Conservation (phyloP, 2,113 vertebrate genomes). For the Euleptes europaea region DNA sequence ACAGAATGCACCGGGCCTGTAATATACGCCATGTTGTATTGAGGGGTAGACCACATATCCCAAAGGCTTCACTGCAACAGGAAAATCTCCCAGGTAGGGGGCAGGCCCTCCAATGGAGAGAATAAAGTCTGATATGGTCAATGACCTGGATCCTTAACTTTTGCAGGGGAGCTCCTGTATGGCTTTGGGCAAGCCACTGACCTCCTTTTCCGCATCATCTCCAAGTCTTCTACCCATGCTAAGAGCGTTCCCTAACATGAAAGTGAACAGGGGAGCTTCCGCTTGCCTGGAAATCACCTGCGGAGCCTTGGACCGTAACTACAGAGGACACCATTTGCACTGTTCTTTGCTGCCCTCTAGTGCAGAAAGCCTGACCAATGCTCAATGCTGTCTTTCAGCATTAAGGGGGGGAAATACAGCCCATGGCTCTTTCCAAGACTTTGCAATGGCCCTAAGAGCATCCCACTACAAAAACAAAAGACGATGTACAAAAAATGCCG, state of each 20-base stretch:
- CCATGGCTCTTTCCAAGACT: no score
- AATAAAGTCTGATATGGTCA: no score
- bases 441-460: not conserved
- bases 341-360: conserved; percentile 14
- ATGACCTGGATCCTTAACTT: no score
- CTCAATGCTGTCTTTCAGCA: not conserved
- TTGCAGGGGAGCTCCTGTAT: no score
- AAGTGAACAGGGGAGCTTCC: not conserved
- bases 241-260: not conserved
- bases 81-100: no score
- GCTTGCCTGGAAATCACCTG: no score
- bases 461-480: not conserved
- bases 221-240: not conserved
- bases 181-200: not conserved
- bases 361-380: not conserved
- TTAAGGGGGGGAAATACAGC: not conserved
- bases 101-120: no score
- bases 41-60: no score
- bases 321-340: not conserved
- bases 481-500: not conserved
- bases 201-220: not conserved
- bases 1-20: no score
- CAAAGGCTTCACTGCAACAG: no score
- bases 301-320: not conserved
- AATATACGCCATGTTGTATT: no score